phyloP scores from a whole-genome alignment of 2,797 vertebrate species.

The Hafferia zeledoni region DNA sequence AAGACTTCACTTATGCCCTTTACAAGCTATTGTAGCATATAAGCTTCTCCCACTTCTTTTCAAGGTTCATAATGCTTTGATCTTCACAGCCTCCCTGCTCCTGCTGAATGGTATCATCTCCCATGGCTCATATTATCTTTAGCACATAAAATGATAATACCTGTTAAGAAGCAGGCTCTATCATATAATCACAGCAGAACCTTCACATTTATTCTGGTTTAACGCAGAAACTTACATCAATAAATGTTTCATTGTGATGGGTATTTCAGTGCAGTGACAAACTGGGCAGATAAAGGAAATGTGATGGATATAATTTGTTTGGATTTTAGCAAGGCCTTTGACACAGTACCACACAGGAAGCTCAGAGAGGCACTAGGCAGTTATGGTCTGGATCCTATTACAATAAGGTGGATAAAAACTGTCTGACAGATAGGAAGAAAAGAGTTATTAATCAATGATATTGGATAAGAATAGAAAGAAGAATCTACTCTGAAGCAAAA shows the following conservation, averaged over 20 bases:
- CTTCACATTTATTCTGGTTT: slow-evolving; percentile 61
- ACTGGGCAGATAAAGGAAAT: slow-evolving; percentile 65
- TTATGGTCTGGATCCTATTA: slow-evolving; percentile 38
- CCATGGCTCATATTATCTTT: slow-evolving; percentile 72
- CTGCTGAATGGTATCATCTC: slow-evolving; percentile 69
- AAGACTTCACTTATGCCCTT: slow-evolving; percentile 31
- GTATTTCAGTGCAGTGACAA: slow-evolving; percentile 61
- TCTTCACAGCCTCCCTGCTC: slow-evolving; percentile 46
- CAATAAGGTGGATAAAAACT: slow-evolving; percentile 56
- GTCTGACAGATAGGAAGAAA: slow-evolving; percentile 47
- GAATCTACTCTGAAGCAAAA: neutral
- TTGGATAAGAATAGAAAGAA: slow-evolving; percentile 45
- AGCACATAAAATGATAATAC: slow-evolving; percentile 71
- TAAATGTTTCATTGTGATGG: slow-evolving; percentile 59
- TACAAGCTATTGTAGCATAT: slow-evolving; percentile 23
- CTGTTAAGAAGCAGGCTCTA: slow-evolving; percentile 66
- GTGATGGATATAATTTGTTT: slow-evolving; percentile 69
- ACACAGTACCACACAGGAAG: slow-evolving; percentile 65
- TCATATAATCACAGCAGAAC: slow-evolving; percentile 67
- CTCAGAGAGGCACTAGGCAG: slow-evolving; percentile 43
- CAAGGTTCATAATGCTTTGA: slow-evolving; percentile 57
- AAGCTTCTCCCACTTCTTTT: slow-evolving; percentile 48
- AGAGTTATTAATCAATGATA: slow-evolving; percentile 69
- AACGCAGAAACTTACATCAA: slow-evolving; percentile 66
- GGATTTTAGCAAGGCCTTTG: slow-evolving; percentile 71